phyloP scores from a whole-genome alignment of 2,797 vertebrate species.

The Parauchenoglanis ngamensis region DNA sequence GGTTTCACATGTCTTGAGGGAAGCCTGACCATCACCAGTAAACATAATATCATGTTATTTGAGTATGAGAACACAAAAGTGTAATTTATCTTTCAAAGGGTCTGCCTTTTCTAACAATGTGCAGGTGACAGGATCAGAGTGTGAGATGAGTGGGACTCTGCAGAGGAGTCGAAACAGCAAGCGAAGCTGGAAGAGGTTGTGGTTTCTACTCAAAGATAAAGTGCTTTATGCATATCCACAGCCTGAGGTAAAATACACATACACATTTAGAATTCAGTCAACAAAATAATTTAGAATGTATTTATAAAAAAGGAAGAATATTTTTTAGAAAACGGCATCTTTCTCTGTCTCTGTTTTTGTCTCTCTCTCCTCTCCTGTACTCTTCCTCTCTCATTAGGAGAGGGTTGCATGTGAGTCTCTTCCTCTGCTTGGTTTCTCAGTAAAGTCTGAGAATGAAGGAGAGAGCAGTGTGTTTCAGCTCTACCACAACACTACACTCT shows the following conservation, averaged over 20 bases:
- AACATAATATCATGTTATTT: neutral
- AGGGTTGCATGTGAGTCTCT: slow-evolving; percentile 90
- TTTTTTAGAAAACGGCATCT: neutral
- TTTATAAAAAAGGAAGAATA: neutral
- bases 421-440: slow-evolving; percentile 93
- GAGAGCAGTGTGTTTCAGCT: slow-evolving; percentile 86
- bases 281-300: neutral
- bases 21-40: neutral
- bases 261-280: neutral
- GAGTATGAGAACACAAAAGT: neutral
- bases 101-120: slow-evolving; percentile 10
- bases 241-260: slow-evolving; percentile 80
- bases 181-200: slow-evolving; percentile 93
- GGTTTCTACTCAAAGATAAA: slow-evolving; percentile 99
- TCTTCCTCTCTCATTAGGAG: slow-evolving; percentile 75
- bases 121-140: slow-evolving; percentile 78
- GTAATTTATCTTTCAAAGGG: neutral
- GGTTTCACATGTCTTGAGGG: neutral
- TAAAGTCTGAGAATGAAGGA: slow-evolving; percentile 79
- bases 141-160: slow-evolving; percentile 88
- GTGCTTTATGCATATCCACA: slow-evolving; percentile 95
- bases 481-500: slow-evolving; percentile 95
- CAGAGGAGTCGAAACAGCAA: slow-evolving; percentile 90
- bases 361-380: neutral
- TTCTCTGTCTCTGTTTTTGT: too few species aligned